These are phyloP conservation scores for Tiliacea aurago DNA, from an alignment of 2,888 invertebrate genomes.

Conservation along the genomic window DNA sequence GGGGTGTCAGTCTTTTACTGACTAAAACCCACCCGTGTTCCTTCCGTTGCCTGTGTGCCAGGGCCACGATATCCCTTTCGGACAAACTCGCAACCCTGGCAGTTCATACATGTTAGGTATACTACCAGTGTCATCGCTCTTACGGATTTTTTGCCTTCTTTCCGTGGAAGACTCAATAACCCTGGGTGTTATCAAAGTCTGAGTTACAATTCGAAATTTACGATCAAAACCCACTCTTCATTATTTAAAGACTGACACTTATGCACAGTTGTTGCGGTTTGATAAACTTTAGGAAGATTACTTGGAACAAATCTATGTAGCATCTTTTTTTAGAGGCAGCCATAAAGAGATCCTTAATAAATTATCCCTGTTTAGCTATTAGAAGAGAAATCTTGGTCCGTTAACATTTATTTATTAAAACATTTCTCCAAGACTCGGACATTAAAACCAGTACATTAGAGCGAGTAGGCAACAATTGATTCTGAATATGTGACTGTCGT, in stretches of 20 bases:
- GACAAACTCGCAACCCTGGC: too few species aligned
- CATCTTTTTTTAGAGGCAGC: neutral
- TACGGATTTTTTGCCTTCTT: constrained; percentile 45
- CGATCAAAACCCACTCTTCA: neutral
- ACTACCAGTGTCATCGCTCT: neutral
- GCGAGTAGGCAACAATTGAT: constrained; percentile 53
- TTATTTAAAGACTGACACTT: constrained; percentile 46
- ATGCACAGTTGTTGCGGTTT: constrained; percentile 16
- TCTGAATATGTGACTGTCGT: constrained; percentile 68
- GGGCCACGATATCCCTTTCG: too few species aligned
- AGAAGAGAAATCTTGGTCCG: neutral
- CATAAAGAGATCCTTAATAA: constrained; percentile 1
- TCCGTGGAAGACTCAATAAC: constrained; percentile 30
- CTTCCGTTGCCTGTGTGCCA: too few species aligned
- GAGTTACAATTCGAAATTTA: constrained; percentile 15
- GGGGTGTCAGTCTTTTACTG: too few species aligned
- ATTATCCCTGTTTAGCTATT: neutral
- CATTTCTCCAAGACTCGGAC: constrained; percentile 53
- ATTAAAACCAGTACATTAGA: constrained; percentile 33
- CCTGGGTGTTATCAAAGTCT: constrained; percentile 22
- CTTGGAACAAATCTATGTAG: neutral
- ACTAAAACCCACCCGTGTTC: too few species aligned
- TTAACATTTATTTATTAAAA: constrained; percentile 3
- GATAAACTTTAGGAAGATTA: neutral
- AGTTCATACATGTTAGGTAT: too few species aligned